These are phyloP conservation scores for Harpagus bidentatus DNA, from an alignment of 2,113 vertebrate genomes.

Conservation along the genomic window DNA sequence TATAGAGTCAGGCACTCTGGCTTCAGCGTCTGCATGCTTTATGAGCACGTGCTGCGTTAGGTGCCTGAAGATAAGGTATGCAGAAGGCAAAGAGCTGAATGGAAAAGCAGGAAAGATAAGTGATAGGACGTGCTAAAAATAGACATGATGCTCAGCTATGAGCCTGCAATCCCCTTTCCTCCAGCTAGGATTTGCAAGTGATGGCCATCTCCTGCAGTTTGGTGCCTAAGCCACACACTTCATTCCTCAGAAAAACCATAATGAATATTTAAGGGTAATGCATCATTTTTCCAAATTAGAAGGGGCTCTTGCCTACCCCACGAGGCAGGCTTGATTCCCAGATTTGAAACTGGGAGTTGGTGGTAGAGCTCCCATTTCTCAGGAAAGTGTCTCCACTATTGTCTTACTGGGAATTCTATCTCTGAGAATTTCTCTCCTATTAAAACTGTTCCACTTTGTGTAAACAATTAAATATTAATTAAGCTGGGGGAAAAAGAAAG, in stretches of 20 bases:
- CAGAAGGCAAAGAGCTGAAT: neutral
- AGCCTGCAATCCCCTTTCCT: neutral
- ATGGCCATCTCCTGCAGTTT: neutral
- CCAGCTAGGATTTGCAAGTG: neutral
- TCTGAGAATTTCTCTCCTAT: constrained; percentile 26
- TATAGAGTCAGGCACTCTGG: neutral
- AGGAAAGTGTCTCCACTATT: neutral
- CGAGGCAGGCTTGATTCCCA: neutral
- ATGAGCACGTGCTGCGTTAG: neutral
- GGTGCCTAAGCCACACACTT: neutral
- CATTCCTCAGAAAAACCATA: neutral
- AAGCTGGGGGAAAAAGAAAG: neutral
- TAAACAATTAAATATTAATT: constrained; percentile 66
- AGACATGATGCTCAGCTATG: neutral
- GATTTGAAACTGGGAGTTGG: neutral
- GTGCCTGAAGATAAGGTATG: neutral
- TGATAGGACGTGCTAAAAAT: neutral
- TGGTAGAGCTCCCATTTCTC: neutral
- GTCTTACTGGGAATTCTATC: neutral
- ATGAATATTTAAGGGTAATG: neutral
- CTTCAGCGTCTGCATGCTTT: neutral
- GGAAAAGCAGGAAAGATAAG: neutral
- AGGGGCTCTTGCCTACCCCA: neutral
- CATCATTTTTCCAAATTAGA: neutral
- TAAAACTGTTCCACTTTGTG: constrained; percentile 29